These are phyloP conservation scores for Camponotus vicinus DNA, from an alignment of 1,140 invertebrate species.

Conservation along the genomic window DNA sequence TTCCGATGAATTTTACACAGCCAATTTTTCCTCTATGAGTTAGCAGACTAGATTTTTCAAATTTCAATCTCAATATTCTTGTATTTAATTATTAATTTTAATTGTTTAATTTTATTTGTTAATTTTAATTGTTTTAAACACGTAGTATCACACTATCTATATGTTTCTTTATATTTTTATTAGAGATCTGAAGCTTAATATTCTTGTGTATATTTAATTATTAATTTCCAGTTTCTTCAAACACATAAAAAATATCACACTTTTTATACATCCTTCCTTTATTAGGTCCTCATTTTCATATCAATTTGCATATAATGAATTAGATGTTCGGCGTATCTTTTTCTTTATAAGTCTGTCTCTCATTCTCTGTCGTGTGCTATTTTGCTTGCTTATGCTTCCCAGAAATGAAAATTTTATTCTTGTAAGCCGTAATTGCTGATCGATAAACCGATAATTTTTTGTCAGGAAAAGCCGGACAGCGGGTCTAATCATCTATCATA, in stretches of 20 bases:
- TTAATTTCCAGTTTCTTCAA: too few relatives aligned
- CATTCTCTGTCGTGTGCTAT: neutral
- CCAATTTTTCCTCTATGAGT: neutral
- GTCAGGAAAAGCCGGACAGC: neutral
- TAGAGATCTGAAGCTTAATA: too few relatives aligned
- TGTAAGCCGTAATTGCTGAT: neutral
- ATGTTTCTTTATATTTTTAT: too few relatives aligned
- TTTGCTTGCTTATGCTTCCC: slow-evolving; percentile 16
- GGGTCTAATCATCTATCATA: slow-evolving; percentile 28
- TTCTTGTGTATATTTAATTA: too few relatives aligned
- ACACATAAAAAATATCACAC: too few relatives aligned
- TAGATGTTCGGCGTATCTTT: neutral
- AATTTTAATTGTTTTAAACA: neutral
- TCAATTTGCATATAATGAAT: neutral
- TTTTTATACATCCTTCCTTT: neutral
- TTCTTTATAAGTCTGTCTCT: neutral
- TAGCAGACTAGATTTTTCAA: neutral
- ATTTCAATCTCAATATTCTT: neutral
- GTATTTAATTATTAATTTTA: neutral
- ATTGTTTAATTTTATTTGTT: neutral
- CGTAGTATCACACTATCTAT: neutral
- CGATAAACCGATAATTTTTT: slow-evolving; percentile 51
- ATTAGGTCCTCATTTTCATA: neutral
- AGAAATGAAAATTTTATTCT: slow-evolving; percentile 19
- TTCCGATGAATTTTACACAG: neutral